Base-by-base conservation (phyloP, 1,140 invertebrate species). In the Orius insidiosus region DNA sequence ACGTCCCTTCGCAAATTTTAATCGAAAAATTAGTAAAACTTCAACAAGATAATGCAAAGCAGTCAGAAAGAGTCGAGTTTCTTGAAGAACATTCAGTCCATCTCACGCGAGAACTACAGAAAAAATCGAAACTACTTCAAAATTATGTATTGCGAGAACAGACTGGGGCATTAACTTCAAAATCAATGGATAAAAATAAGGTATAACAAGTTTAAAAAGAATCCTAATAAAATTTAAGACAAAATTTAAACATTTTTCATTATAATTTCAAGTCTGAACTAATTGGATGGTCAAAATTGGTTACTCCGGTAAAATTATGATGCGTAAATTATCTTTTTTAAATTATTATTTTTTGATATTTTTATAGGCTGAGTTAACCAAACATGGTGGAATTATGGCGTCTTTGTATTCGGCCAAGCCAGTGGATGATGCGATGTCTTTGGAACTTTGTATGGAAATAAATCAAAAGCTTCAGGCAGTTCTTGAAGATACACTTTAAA, bases 21-120 rank as follows among this genome's bases (percentile, higher is more conserved):
- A 82, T 96, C 16, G 87, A 96, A 56, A 73, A 85, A 50, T 90
- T 96, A 48, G 76, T 94, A 4, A 80, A 81, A 47, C 63, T 96
- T 30, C 90, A 95, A 63, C 70, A 80, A 45, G 71, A 74, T 11
- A 78, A 83, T 50, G 88, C 85, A 1, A 72, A 80, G 19, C 75
- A 81, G 57, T 78, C 82, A 2, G 90, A 96, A 59, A 90, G 92
- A 57, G 74, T 93, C 46, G 92, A 96, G 56, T 93, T 93, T 61
- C 64, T 93, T 0, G 84, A 93, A 63, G 88, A 90, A 58, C 86
- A 94, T 59, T 70, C 76, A 2, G 66, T 74, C 3, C 79, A 83
- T 32, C 64, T 95, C 33, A 71, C 88, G 0, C 63, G 69, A 16
- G 90, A 95, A 60, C 63, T 95, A 35, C 78, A 90, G 54, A 85